Base-by-base conservation (phyloP, 1,140 invertebrate genomes). In the Lasioglossum albipes region DNA sequence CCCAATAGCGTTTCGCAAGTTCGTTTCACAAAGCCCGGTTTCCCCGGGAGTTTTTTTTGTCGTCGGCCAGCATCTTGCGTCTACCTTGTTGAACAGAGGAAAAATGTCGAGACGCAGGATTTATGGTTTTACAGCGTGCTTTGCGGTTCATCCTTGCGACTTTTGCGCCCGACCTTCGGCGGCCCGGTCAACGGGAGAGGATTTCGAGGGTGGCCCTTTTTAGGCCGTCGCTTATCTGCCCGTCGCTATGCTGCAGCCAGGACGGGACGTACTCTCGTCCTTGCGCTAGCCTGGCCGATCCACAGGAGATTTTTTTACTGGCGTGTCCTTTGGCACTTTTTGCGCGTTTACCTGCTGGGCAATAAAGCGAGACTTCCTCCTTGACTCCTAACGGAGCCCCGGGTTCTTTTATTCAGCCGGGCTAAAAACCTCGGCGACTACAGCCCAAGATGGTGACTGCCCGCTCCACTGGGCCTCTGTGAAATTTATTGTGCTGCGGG, bases 111-210 rank as follows among this genome's bases (percentile, higher is more conserved):
- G 80, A 52, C 52, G n/a, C n/a, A 52, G 45, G 59, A 84, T 84
- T 84, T 73, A 84, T 80, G 82, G 72, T 68, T 80, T 84, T 84
- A 79, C 49, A 71, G 65, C 62, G 64, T 0, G 64, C 72, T 49
- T 49, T 57, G 77, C 62, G 77, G 70, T 75, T 77, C 69, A n/a
- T 81, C 61, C 65, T 68, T 59, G 57, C 22, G 68, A 72, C 69
- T 67, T 10, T 45, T 45, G 64, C 49, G 81, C 85, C 79, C 90
- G 90, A 91, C 91, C 90, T 91, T 91, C 89, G 83, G 79, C 13
- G 36, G 22, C 49, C 6, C 49, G 69, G 68, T 59, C 59, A 68
- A 54, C 52, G 52, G 31, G n/a, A 7, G 49, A 67, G 31, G 57
- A 82, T 75, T 54, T 74, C 54, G 78, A 81, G 57, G 83, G 10